phyloP scores from a whole-genome alignment of 2,113 vertebrate genomes.

The Bubo scandiacus region DNA sequence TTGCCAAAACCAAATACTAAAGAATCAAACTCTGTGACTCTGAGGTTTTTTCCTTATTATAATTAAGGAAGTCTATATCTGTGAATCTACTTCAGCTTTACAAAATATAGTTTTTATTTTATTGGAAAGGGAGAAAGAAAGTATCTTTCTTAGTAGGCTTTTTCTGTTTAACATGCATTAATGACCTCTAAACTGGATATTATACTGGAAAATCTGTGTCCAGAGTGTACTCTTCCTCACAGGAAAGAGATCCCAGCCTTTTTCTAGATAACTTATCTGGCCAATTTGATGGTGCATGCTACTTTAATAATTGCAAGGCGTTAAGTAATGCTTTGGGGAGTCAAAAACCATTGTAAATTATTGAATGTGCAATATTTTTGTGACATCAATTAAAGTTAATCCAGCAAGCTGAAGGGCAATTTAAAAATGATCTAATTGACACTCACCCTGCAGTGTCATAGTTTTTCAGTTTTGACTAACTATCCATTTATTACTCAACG shows the following conservation, averaged over 20 bases:
- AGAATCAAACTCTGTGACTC: not conserved
- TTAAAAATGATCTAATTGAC: conserved; percentile 24
- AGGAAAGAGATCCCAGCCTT: not conserved
- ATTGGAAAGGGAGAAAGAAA: not conserved
- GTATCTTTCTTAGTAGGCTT: not conserved
- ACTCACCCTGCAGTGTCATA: not conserved
- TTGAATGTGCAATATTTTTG: conserved; percentile 26
- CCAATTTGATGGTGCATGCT: not conserved
- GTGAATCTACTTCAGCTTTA: not conserved
- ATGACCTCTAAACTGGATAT: not conserved
- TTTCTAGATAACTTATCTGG: not conserved
- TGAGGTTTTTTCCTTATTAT: not conserved
- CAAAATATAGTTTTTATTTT: not conserved
- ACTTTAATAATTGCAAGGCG: conserved; percentile 12
- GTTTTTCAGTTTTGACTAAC: conserved; percentile 31
- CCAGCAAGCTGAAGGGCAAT: conserved; percentile 21
- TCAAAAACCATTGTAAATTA: conserved; percentile 44
- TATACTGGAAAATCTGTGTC: not conserved
- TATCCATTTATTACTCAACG: conserved; percentile 38
- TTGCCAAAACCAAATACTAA: not conserved
- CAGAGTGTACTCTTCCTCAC: not conserved
- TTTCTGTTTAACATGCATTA: not conserved
- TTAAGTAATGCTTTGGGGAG: conserved; percentile 38
- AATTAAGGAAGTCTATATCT: not conserved
- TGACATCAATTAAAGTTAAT: conserved; percentile 57